Conservation (phyloP, 1,140 invertebrate genomes). For the Orchesella cincta region DNA sequence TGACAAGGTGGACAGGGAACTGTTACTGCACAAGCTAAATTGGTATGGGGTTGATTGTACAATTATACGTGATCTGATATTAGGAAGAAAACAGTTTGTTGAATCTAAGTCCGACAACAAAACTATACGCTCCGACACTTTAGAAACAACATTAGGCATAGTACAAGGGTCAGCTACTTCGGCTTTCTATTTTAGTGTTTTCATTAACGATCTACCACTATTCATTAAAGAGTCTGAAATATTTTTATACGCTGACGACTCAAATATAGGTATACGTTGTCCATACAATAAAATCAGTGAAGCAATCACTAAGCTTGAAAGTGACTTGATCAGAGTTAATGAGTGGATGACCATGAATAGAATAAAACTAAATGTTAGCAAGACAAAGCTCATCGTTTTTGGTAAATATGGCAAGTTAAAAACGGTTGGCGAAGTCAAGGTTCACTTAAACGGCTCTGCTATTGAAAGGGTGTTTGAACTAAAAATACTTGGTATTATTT, state of each 20-base stretch:
- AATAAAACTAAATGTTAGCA: slow-evolving; percentile 21
- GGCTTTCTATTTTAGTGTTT: slow-evolving; percentile 3
- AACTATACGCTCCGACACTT: neutral
- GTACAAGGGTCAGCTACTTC: slow-evolving; percentile 11
- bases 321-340: neutral
- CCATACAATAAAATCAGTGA: neutral
- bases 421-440: neutral
- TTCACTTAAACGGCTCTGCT: neutral
- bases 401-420: neutral
- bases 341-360: slow-evolving; percentile 19
- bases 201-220: slow-evolving; percentile 30
- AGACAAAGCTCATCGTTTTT: slow-evolving; percentile 16
- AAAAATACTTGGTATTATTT: slow-evolving; percentile 30
- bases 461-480: neutral
- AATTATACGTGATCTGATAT: slow-evolving; percentile 21
- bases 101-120: neutral
- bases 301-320: neutral
- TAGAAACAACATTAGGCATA: neutral
- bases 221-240: neutral
- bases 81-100: slow-evolving; percentile 24
- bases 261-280: neutral
- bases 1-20: slow-evolving; percentile 25
- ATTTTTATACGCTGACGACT: slow-evolving; percentile 36
- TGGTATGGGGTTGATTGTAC: slow-evolving; percentile 26
- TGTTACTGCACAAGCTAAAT: slow-evolving; percentile 17